Evolutionary conservation across 2,797 vertebrate genomes (phyloP).

Genomic region (Psittacula echo): DNA sequence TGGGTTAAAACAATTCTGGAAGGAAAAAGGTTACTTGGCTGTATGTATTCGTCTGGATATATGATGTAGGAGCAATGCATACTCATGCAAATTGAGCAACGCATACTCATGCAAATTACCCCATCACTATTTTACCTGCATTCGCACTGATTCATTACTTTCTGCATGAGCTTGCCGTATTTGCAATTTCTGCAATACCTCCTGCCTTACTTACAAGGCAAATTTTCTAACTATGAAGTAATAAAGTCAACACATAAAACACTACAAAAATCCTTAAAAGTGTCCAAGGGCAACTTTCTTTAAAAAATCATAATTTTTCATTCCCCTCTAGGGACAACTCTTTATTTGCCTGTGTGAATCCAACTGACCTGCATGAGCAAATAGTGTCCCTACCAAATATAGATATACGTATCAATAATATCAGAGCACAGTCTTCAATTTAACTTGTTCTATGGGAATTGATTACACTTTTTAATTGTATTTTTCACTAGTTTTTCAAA

Average conservation of each 20-base stretch:
- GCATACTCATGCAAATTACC: not conserved
- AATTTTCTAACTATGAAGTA: not conserved
- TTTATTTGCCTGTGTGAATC: not conserved
- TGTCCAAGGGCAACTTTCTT: not conserved
- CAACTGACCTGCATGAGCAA: not conserved
- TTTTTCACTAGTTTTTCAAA: not conserved
- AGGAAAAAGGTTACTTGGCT: not conserved
- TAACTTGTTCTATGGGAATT: not conserved
- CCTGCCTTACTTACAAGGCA: not conserved
- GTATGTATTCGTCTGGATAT: not conserved
- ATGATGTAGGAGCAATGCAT: not conserved
- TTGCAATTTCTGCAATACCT: not conserved
- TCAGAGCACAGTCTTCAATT: not conserved
- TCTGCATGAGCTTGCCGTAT: not conserved
- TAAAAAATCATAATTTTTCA: not conserved
- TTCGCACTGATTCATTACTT: not conserved
- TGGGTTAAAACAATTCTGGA: not conserved
- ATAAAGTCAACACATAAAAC: not conserved
- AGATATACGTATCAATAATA: not conserved
- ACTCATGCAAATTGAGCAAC: not conserved
- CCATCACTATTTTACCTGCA: not conserved
- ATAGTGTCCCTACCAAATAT: not conserved
- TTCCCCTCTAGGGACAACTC: not conserved
- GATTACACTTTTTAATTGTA: not conserved
- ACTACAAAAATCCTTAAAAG: not conserved